Percentiles rank a stretch among this genome's conserved stretches.
phyloP scores from a whole-genome alignment of 2,888 invertebrate genomes.

The Amphipyra berbera region DNA sequence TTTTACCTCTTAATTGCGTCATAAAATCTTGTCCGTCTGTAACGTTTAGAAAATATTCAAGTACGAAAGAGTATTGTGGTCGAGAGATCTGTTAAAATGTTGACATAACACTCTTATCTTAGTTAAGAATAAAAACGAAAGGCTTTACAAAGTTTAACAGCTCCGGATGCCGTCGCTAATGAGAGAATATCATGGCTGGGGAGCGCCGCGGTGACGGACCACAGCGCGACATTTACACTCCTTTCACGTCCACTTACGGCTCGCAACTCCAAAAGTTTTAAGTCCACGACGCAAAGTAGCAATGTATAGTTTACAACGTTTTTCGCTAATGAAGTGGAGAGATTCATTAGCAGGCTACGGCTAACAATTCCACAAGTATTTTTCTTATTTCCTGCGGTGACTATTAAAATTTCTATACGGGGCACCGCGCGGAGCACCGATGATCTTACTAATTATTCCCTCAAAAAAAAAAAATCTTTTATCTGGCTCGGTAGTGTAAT shows the following conservation, averaged over 20 bases:
- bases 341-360: slow-evolving; percentile 51
- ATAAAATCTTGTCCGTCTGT: slow-evolving; percentile 4
- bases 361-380: slow-evolving; percentile 44
- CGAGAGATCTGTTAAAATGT: slow-evolving; percentile 38
- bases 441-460: slow-evolving; percentile 25
- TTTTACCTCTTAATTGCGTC: slow-evolving; percentile 8
- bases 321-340: slow-evolving; percentile 39
- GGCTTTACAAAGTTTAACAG: slow-evolving; percentile 49
- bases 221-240: slow-evolving; percentile 9
- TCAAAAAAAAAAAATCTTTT: slow-evolving; percentile 25
- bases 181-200: slow-evolving; percentile 43
- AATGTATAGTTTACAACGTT: slow-evolving; percentile 37
- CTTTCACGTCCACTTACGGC: slow-evolving; percentile 18
- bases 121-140: slow-evolving; percentile 52
- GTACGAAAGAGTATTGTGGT: slow-evolving; percentile 19
- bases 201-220: neutral
- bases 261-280: slow-evolving; percentile 26
- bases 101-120: slow-evolving; percentile 47
- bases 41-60: neutral
- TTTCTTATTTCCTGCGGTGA: slow-evolving; percentile 55
- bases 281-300: slow-evolving; percentile 34
- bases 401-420: slow-evolving; percentile 49
- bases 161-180: slow-evolving; percentile 52
- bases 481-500: slow-evolving; percentile 34
- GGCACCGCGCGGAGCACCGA: slow-evolving; percentile 5